A percentile compares a stretch with the other conserved stretches of the same genome.
These are phyloP conservation scores for Pseudoatta argentina DNA, from an alignment of 1,140 invertebrate genomes.

Conservation along the genomic window DNA sequence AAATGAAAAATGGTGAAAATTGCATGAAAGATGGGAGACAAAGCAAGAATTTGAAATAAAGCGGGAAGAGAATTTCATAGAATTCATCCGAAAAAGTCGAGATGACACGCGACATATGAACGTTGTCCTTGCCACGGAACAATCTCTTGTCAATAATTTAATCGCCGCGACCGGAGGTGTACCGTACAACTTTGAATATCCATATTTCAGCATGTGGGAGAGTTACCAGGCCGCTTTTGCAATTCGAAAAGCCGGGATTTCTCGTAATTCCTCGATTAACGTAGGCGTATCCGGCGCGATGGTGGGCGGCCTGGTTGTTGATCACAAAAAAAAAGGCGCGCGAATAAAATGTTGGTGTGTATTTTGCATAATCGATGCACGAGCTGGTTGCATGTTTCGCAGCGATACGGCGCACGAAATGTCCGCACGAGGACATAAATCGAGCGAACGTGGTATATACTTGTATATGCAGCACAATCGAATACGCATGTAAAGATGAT, in stretches of 20 bases:
- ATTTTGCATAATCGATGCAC: slow-evolving; percentile 63
- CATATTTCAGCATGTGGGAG: background rate
- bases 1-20: slow-evolving; percentile 11
- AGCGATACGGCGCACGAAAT: slow-evolving; percentile 45
- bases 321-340: slow-evolving; percentile 7
- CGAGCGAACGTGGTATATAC: background rate
- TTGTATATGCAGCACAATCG: background rate
- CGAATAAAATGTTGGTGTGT: slow-evolving; percentile 26
- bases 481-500: slow-evolving; percentile 23
- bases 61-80: background rate
- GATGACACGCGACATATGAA: background rate
- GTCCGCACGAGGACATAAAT: slow-evolving; percentile 1
- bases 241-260: background rate
- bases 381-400: slow-evolving; percentile 25
- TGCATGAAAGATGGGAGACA: background rate
- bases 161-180: background rate
- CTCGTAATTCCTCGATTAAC: slow-evolving; percentile 23
- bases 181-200: background rate
- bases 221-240: background rate
- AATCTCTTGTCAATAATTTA: slow-evolving; percentile 27
- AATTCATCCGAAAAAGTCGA: background rate
- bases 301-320: slow-evolving; percentile 3
- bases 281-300: background rate
- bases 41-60: background rate
- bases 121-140: background rate